A percentile compares a stretch with the other conserved stretches of the same genome.
Evolutionary conservation across 2,888 invertebrate genomes (phyloP).

Genomic region (Tetramorium bicarinatum): DNA sequence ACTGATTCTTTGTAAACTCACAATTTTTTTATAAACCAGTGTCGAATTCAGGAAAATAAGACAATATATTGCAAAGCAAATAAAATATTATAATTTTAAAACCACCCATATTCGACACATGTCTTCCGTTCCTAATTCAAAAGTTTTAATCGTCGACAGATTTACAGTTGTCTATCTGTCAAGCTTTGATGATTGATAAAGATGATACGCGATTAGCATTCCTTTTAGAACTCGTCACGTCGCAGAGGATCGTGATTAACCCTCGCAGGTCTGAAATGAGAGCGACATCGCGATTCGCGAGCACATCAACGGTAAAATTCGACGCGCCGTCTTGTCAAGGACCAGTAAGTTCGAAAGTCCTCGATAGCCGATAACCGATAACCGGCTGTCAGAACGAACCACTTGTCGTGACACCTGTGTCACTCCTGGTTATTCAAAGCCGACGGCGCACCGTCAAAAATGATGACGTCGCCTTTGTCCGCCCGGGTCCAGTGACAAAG

Average conservation of each 20-base stretch:
- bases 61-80: not conserved
- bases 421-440: constrained; percentile 75
- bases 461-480: constrained; percentile 81
- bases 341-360: constrained; percentile 74
- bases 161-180: too few relatives aligned
- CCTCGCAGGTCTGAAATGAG: constrained; percentile 7
- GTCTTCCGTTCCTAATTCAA: not conserved
- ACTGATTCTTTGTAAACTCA: not conserved
- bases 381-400: constrained; percentile 79
- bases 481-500: constrained; percentile 65
- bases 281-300: constrained; percentile 28
- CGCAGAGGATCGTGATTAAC: constrained; percentile 25
- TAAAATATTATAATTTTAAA: not conserved
- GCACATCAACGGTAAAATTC: constrained; percentile 62
- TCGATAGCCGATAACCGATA: constrained; percentile 82
- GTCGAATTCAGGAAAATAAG: not conserved
- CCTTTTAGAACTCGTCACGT: constrained; percentile 10
- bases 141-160: not conserved
- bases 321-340: constrained; percentile 67
- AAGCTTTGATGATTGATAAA: constrained; percentile 31
- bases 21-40: not conserved
- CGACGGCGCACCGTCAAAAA: constrained; percentile 77
- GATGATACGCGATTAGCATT: constrained; percentile 34
- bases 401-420: constrained; percentile 79
- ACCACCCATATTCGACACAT: not conserved